These are phyloP conservation scores for Pontoporia blainvillei DNA, from an alignment of 2,113 vertebrate genomes.

Conservation along the genomic window DNA sequence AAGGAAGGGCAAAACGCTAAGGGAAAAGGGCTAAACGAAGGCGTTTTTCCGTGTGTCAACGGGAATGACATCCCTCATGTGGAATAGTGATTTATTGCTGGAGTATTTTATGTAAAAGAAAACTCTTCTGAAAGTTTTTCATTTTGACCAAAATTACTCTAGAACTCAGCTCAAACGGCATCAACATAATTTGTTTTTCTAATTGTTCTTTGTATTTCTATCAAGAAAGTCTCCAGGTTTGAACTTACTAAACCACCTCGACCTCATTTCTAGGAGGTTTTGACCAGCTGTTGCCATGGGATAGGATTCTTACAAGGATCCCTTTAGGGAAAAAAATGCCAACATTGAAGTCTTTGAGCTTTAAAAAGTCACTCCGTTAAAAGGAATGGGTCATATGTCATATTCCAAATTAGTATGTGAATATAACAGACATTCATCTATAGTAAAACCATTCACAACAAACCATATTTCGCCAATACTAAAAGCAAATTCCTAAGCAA, in stretches of 20 bases:
- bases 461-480: neutral
- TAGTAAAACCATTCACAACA: neutral
- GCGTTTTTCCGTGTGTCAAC: neutral
- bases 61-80: neutral
- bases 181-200: neutral
- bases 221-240: neutral
- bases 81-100: neutral
- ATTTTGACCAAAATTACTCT: neutral
- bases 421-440: slow-evolving; percentile 55
- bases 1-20: neutral
- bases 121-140: neutral
- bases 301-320: neutral
- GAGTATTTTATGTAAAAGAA: neutral
- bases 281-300: neutral
- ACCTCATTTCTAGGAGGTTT: neutral
- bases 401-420: slow-evolving; percentile 51
- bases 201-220: neutral
- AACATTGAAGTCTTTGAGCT: neutral
- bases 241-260: neutral
- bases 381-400: slow-evolving; percentile 60
- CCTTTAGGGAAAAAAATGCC: neutral
- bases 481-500: neutral
- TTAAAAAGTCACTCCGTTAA: slow-evolving; percentile 51
- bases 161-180: neutral
- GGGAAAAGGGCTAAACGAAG: neutral